Percentiles rank a stretch among this genome's conserved stretches.
phyloP scores from a whole-genome alignment of 1,140 invertebrate genomes.

The Halesus radiatus region DNA sequence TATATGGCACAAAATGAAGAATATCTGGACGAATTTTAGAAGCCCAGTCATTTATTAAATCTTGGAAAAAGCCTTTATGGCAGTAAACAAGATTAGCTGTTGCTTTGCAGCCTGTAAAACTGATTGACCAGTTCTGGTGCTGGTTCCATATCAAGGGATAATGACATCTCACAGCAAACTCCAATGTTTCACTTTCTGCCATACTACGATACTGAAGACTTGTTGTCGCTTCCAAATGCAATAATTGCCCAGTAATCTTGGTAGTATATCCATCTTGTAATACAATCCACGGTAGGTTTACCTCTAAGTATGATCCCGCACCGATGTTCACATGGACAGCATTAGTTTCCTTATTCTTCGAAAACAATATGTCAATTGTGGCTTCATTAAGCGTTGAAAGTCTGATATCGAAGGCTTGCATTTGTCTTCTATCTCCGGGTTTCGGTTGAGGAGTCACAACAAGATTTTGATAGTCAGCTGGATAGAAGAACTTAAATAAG shows the following conservation, averaged over 20 bases:
- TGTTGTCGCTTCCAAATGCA: constrained; percentile 94
- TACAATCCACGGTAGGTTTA: constrained; percentile 95
- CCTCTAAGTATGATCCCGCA: constrained; percentile 93
- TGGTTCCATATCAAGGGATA: constrained; percentile 96
- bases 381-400: constrained; percentile 92
- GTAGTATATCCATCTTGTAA: constrained; percentile 88
- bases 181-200: constrained; percentile 93
- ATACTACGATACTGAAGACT: constrained; percentile 93
- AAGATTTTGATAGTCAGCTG: constrained; percentile 86
- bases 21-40: constrained; percentile 92
- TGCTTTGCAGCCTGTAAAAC: constrained; percentile 94
- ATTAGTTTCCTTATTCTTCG: constrained; percentile 97
- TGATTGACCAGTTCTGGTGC: constrained; percentile 92
- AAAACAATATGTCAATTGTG: constrained; percentile 95
- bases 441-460: constrained; percentile 82
- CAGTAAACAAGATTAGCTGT: constrained; percentile 92
- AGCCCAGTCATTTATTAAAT: constrained; percentile 97
- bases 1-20: constrained; percentile 96
- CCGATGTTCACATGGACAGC: constrained; percentile 95
- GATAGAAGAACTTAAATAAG: constrained; percentile 97
- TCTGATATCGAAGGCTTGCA: constrained; percentile 93
- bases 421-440: constrained; percentile 89
- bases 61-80: constrained; percentile 96
- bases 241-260: constrained; percentile 91
- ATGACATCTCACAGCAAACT: constrained; percentile 89